Conservation (phyloP, 1,140 invertebrate genomes). For the Parasteatoda tepidariorum region DNA sequence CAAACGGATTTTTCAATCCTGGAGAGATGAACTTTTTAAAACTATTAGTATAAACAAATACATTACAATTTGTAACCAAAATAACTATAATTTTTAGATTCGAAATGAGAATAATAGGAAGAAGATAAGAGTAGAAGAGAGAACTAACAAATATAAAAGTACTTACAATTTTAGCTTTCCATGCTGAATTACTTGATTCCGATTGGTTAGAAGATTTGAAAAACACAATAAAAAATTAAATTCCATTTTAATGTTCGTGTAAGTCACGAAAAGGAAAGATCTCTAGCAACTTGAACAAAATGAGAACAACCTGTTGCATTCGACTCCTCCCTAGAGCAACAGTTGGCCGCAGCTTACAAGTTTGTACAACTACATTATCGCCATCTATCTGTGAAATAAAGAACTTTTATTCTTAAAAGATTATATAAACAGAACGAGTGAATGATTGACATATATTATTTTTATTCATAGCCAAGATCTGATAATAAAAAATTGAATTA, state of each 20-base stretch:
- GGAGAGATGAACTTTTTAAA: no score
- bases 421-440: no score
- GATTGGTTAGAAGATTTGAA: not conserved
- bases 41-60: not conserved
- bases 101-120: slow-evolving; percentile 5
- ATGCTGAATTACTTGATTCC: not conserved
- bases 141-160: not conserved
- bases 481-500: no score
- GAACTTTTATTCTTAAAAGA: no score
- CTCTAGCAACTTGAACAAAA: slow-evolving; percentile 53
- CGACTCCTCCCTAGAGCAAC: slow-evolving; percentile 57
- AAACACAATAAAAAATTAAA: not conserved
- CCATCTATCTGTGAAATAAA: slow-evolving; percentile 9
- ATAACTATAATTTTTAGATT: slow-evolving; percentile 3
- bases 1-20: no score
- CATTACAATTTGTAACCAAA: not conserved
- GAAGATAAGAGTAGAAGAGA: not conserved
- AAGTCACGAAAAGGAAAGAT: slow-evolving; percentile 35
- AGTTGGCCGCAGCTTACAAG: slow-evolving; percentile 35
- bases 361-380: slow-evolving; percentile 14
- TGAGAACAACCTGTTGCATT: slow-evolving; percentile 60
- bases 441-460: no score
- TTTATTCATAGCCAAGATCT: no score
- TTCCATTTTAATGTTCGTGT: slow-evolving; percentile 25
- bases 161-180: not conserved